Evolutionary conservation across 2,888 invertebrate species (phyloP).

Genomic region (Disparrhopalites patrizii): DNA sequence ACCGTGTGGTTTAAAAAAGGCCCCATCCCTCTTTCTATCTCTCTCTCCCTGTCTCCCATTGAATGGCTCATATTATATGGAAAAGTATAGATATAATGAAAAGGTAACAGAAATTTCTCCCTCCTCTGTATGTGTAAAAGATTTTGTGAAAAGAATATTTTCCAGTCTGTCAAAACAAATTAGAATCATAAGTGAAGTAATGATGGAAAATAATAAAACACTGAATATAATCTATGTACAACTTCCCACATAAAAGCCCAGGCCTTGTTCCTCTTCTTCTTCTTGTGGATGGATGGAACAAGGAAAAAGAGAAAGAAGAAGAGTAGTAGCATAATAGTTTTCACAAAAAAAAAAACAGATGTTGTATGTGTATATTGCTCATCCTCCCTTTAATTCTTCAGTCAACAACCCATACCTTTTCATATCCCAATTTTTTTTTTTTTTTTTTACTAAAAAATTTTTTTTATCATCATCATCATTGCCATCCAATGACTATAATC

Average conservation of each 20-base stretch:
- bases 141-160: slow-evolving; percentile 31
- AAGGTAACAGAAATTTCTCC: slow-evolving; percentile 22
- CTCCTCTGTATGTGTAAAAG: too few relatives aligned
- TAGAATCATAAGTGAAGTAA: slow-evolving; percentile 30
- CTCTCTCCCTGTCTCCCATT: too few relatives aligned
- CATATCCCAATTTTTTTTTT: neutral
- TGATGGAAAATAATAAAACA: slow-evolving; percentile 14
- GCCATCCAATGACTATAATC: too few relatives aligned
- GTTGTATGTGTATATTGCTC: slow-evolving; percentile 15
- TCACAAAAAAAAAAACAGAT: slow-evolving; percentile 9
- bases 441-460: too few relatives aligned
- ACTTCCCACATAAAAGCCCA: neutral
- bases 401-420: neutral
- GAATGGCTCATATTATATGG: neutral
- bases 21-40: too few relatives aligned
- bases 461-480: too few relatives aligned
- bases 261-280: neutral
- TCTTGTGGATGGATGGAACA: neutral
- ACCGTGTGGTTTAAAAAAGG: too few relatives aligned
- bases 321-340: too few relatives aligned
- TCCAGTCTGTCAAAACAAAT: slow-evolving; percentile 32
- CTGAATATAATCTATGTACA: neutral
- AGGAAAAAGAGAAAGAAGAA: neutral
- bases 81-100: neutral
- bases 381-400: neutral